Base-by-base conservation (phyloP, 2,888 invertebrate genomes). In the Merodon equestris region DNA sequence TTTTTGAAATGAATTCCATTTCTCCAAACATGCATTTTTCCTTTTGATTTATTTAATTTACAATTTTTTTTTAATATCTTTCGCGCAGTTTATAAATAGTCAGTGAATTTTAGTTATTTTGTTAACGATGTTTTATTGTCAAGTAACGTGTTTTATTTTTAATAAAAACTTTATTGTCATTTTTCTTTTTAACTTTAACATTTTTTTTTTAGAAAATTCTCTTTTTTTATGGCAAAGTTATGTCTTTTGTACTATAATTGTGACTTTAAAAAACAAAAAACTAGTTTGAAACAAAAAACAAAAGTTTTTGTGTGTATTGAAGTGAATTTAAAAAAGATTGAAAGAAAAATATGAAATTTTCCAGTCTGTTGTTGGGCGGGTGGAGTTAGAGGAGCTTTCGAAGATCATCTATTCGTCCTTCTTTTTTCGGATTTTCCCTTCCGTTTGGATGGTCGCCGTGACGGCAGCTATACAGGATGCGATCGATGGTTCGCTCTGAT, bases 401-500 rank as follows among this genome's bases (percentile, higher is more conserved):
- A 15, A 9, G 1, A 1, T 18, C 7, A 10, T 45, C 40, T 86
- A 90, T 61, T 95, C 95, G 84, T 95, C 95, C 87, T 95, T 95
- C 90, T 95, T 94, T 89, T 96, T 94, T 83, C 96, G 91, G 54
- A 96, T 90, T 87, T 96, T 95, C 1, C 97, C 97, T 88, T 97
- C 97, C 3, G 95, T 95, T 88, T 97, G 97, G 85, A 97, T 97
- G 1, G 97, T 97, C 81, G 93, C 92, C n/a, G 96, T 95, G n/a
- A 97, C 96, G 60, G 93, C 90, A 84, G 96, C 95, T 58, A 97
- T 94, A 87, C 96, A 96, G 12, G 93, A 92, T 1, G 93, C 90
- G 40, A 96, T 90, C 48, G 93, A 91, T 1, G 93, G 91, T 42
- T 89, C 88, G 56, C 90, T 91, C 82, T 91, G 85, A 81, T 91